Evolutionary conservation across 1,140 invertebrate species (phyloP), one percentile per base, ranked within the genome.

Genomic region (Pseudomyrmex sp.): DNA sequence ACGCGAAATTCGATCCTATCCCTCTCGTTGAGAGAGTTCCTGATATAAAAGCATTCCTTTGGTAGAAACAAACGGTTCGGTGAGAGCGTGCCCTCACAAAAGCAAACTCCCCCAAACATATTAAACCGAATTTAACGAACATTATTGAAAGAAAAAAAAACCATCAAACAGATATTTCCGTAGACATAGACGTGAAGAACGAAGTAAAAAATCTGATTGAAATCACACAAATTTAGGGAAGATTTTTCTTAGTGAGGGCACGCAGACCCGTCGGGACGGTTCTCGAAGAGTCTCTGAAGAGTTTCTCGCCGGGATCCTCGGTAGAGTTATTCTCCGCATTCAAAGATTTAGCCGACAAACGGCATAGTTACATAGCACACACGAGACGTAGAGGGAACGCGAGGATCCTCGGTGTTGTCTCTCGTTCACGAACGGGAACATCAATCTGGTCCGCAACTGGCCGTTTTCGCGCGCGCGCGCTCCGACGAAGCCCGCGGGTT

Each of bases 41-140:
- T 89, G 85, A 86, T 89, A 77, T 84, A 12, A 66, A 82, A 84
- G 86, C 68, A 89, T 89, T 89, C 86, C 87, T 86, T 85, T 61
- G 79, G 54, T 59, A 77, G 35, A 35, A 7, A 70, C 46, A 7
- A 20, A 13, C 35, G 35, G 5, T 52, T 52, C 48, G 44, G 15
- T 83, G 48, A 70, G 52, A 56, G 58, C 1, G 12, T 59, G 13
- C 23, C 18, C 56, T 58, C 35, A 35, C 35, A 35, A 7, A 35
- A 35, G 35, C 35, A 35, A 35, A 7, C 35, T 7, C 35, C 0
- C 5, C 35, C 35, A 35, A 35, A 35, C 0, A 4, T 35, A 35
- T 35, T 35, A 35, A 35, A 35, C 5, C 35, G 4, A 54, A 15
- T 48, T 46, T 12, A 66, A 54, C 8, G 9, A 44, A 15, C 48